Percentiles rank a stretch among this genome's conserved stretches.
Conservation (phyloP, 2,113 vertebrate genomes). For the Dromiciops gliroides region DNA sequence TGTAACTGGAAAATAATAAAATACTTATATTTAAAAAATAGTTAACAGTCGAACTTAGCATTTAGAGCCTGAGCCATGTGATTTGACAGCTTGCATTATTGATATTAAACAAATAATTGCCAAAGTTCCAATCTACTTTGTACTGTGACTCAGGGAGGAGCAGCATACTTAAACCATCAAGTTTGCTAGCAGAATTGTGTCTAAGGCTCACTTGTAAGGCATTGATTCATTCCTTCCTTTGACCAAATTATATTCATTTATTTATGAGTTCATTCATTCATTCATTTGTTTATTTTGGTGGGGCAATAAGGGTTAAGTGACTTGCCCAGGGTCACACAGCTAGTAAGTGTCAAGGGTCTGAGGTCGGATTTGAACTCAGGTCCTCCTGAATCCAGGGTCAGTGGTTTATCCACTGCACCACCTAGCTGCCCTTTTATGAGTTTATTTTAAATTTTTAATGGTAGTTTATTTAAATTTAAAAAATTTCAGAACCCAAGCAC, state of each 20-base stretch:
- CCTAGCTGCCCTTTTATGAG: no score
- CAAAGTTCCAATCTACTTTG: background rate
- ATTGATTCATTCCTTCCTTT: background rate
- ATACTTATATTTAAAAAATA: no score
- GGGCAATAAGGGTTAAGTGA: no score
- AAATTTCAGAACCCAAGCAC: background rate
- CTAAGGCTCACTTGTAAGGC: background rate
- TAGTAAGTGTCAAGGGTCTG: no score
- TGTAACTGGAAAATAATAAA: no score
- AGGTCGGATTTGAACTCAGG: no score
- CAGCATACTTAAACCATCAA: conserved; percentile 22
- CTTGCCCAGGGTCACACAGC: no score
- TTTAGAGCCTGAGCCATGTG: background rate
- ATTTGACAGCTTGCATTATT: conserved; percentile 28
- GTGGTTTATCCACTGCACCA: no score
- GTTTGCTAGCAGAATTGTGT: conserved; percentile 36
- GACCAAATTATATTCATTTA: background rate
- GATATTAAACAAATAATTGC: background rate
- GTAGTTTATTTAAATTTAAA: background rate
- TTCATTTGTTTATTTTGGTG: no score
- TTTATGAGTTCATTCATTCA: background rate
- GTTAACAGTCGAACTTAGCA: background rate
- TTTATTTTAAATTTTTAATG: background rate
- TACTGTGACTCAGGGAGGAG: conserved; percentile 18
- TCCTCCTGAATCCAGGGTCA: no score